Base-by-base conservation (phyloP, 64 coral and sea anemone species). In the Acropora tenuis region DNA sequence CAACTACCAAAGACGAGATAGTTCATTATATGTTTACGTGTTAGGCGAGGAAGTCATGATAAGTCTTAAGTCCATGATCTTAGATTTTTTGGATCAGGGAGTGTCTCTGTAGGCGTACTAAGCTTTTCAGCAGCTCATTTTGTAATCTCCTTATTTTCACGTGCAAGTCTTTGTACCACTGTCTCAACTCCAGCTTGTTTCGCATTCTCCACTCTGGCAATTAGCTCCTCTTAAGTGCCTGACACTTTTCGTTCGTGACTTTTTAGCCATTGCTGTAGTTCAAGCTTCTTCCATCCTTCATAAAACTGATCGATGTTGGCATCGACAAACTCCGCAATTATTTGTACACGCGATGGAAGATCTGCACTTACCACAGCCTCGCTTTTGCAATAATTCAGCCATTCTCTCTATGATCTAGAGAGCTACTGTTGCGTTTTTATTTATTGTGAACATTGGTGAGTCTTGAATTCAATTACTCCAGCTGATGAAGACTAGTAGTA, bases 1-100 rank as follows among this genome's bases (percentile, higher is more conserved):
- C 74, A 47, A 77, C 74, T 48, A 12, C 43, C 74, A 77, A 77
- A 77, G 3, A 77, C 74, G 41, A 77, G 42, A 77, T 77, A 77
- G 16, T 77, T 77, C 45, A 47, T 77, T 77, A 77, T 47, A 47
- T 77, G 43, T 77, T 77, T 77, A 48, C 74, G 46, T 77, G 74
- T 77, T 77, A 77, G 74, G 47, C 43, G 11, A 46, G 74, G 74
- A 77, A 77, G 44, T 77, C 41, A 47, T 47, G 74, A 46, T 12
- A 77, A 47, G 74, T 77, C 74, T 77, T 77, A 47, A 77, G 74
- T 77, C 74, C 45, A 43, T 45, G 41, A 77, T 10, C 8, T 77
- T 48, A 77, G 6, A 77, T 77, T 77, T 20, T 77, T 77, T 47
- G 74, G 43, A 77, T 77, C 4, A 41, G 41, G 74, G 41, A 41